Base-by-base conservation (phyloP, 2,797 vertebrate genomes). In the Furcifer pardalis region DNA sequence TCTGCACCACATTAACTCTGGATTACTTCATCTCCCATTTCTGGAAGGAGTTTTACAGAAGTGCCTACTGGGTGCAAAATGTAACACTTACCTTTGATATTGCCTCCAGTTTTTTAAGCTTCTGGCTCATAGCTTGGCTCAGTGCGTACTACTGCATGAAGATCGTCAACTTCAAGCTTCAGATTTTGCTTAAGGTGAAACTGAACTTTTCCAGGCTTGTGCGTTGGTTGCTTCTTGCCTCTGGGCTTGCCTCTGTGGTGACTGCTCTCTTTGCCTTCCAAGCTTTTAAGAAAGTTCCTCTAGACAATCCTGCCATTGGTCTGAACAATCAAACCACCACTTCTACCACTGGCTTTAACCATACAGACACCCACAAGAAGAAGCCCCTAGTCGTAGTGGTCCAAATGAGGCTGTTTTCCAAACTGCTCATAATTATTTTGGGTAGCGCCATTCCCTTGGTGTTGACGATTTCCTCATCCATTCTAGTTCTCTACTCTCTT, bases 71-170 rank as follows among this genome's bases (percentile, higher is more conserved):
- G 0, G 27, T 71, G 35, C 79, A 81, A 81, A 42, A 12, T 42
- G 4, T 71, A 8, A 42, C 17, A 1, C 12, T 42, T 1, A n/a
- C 5, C 35, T 15, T 81, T 9, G 49, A 81, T 23, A 81, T 71
- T 37, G 15, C 35, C 49, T 30, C 62, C 1, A 49, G 77, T 42
- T 32, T 32, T 13, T 32, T 37, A 13, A 92, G 88, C 71, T 90
- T 93, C 27, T 95, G 94, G 92, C 82, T 92, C 63, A 91, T 89
- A 8, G 93, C 94, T 7, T 90, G 91, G 86, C 89, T 94, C 77
- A 93, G 92, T 12, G 74, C 81, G 65, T 91, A 94, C 44, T 95
- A 93, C 63, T 95, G 90, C 23, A 75, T 94, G 83, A 95, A 91
- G 87, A 94, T 95, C n/a, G 81, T 88, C 27, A 92, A 77, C 82